A percentile compares a stretch with the other conserved stretches of the same genome.
phyloP scores from a whole-genome alignment of 1,140 invertebrate species.

The Scaptomyza graminum region DNA sequence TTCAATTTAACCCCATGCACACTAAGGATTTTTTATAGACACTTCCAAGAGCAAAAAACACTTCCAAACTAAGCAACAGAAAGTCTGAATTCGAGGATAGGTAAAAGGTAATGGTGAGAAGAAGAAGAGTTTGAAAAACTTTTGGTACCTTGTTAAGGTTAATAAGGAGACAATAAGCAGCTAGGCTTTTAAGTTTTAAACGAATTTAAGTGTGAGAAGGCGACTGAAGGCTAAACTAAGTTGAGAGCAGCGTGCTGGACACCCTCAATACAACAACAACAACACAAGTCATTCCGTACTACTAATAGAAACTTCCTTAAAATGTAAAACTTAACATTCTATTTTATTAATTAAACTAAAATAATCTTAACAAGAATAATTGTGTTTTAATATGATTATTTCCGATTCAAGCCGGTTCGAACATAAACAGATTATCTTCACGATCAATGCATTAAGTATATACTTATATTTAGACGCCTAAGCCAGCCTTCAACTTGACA shows the following conservation, averaged over 20 bases:
- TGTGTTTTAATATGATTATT: slow-evolving; percentile 40
- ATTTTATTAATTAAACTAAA: slow-evolving; percentile 36
- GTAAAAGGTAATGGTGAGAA: slow-evolving; percentile 27
- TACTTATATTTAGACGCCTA: slow-evolving; percentile 41
- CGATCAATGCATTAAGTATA: background rate
- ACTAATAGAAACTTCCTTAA: slow-evolving; percentile 9
- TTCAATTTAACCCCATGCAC: slow-evolving; percentile 20
- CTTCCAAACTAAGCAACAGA: slow-evolving; percentile 59
- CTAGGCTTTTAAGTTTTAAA: slow-evolving; percentile 28
- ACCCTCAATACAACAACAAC: slow-evolving; percentile 41
- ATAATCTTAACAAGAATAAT: slow-evolving; percentile 15
- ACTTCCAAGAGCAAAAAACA: slow-evolving; percentile 44
- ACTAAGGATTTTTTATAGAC: slow-evolving; percentile 15
- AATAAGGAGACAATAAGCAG: slow-evolving; percentile 41
- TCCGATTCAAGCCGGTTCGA: slow-evolving; percentile 62
- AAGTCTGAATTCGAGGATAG: slow-evolving; percentile 60
- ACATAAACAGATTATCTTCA: slow-evolving; percentile 8
- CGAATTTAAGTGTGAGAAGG: slow-evolving; percentile 53
- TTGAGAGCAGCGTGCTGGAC: slow-evolving; percentile 60
- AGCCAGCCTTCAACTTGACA: slow-evolving; percentile 73
- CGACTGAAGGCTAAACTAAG: slow-evolving; percentile 22
- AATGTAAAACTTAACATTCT: slow-evolving; percentile 19
- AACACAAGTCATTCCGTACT: slow-evolving; percentile 4
- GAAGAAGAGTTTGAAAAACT: slow-evolving; percentile 32
- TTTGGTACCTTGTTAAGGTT: slow-evolving; percentile 16